Conservation (phyloP, 2,797 vertebrate species). For the Takifugu ocellatus region DNA sequence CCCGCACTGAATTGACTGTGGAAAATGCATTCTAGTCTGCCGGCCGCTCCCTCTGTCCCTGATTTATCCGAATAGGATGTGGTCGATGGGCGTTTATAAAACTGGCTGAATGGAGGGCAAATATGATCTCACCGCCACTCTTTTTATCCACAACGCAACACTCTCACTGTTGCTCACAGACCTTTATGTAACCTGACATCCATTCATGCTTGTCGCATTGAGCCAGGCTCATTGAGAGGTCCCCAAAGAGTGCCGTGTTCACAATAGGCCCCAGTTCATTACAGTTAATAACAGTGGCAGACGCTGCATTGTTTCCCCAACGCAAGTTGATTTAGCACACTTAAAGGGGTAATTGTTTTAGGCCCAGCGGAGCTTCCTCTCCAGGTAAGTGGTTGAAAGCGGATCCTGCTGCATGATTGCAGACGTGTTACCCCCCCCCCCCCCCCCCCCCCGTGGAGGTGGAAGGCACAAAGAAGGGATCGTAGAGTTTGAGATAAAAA, state of each 20-base stretch:
- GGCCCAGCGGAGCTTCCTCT: conserved; percentile 53
- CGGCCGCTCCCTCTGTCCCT: conserved; percentile 63
- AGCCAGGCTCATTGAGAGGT: conserved; percentile 61
- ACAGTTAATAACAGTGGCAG: conserved; percentile 73
- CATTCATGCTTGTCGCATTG: conserved; percentile 70
- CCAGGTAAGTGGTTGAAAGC: conserved; percentile 40
- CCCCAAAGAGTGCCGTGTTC: conserved; percentile 56
- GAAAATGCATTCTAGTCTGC: conserved; percentile 65
- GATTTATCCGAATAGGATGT: conserved; percentile 78
- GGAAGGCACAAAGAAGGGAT: no score
- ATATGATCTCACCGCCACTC: conserved; percentile 75
- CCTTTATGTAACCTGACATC: conserved; percentile 72
- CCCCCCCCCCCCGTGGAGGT: no score
- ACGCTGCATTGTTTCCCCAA: conserved; percentile 61
- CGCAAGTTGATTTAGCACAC: conserved; percentile 60
- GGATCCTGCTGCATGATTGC: neutral
- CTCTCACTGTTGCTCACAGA: conserved; percentile 69
- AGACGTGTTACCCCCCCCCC: no score
- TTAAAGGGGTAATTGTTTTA: conserved; percentile 66
- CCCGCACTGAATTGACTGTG: conserved; percentile 70
- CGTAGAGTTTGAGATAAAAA: no score
- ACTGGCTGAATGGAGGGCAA: conserved; percentile 73
- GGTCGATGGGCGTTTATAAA: conserved; percentile 72
- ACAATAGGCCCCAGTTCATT: conserved; percentile 69
- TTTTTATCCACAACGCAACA: conserved; percentile 71